Percentiles rank a stretch among this genome's conserved stretches.
Conservation (phyloP, 2,888 invertebrate species). For the Notodonta dromedarius region DNA sequence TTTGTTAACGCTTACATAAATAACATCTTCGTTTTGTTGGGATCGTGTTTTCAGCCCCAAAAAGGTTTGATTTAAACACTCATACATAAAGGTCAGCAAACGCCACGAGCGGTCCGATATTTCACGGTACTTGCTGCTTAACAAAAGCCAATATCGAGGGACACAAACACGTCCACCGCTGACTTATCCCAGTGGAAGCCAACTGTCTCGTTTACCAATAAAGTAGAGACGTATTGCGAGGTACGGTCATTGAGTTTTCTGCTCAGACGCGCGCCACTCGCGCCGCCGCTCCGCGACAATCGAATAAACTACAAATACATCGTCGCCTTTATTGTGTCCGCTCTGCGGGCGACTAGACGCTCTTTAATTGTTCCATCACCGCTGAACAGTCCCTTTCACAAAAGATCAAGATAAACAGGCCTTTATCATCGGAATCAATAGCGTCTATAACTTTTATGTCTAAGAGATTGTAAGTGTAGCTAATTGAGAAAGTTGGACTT, state of each 20-base stretch:
- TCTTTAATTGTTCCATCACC: slow-evolving; percentile 21
- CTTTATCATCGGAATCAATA: slow-evolving; percentile 4
- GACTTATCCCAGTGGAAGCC: slow-evolving; percentile 69
- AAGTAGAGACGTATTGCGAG: slow-evolving; percentile 75
- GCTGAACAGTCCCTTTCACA: slow-evolving; percentile 1
- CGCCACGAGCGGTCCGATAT: slow-evolving; percentile 48
- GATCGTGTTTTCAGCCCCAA: slow-evolving; percentile 10
- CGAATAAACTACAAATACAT: slow-evolving; percentile 48
- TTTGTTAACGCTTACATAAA: slow-evolving; percentile 52
- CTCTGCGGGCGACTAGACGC: slow-evolving; percentile 10
- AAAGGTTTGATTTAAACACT: slow-evolving; percentile 32
- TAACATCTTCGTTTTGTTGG: slow-evolving; percentile 31
- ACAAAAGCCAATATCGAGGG: slow-evolving; percentile 68
- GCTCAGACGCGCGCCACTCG: slow-evolving; percentile 62
- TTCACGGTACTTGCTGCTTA: slow-evolving; percentile 61
- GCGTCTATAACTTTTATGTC: slow-evolving; percentile 12
- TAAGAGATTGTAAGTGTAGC: slow-evolving; percentile 14
- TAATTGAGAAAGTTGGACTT: slow-evolving; percentile 31
- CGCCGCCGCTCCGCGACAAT: slow-evolving; percentile 48
- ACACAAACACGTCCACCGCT: slow-evolving; percentile 67
- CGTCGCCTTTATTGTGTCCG: slow-evolving; percentile 25
- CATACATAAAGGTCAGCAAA: slow-evolving; percentile 35
- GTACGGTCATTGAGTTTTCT: slow-evolving; percentile 76
- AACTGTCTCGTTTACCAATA: slow-evolving; percentile 80
- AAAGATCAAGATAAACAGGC: slow-evolving; percentile 5